Conservation (phyloP, 2,113 vertebrate species). For the Trogon melanurus region DNA sequence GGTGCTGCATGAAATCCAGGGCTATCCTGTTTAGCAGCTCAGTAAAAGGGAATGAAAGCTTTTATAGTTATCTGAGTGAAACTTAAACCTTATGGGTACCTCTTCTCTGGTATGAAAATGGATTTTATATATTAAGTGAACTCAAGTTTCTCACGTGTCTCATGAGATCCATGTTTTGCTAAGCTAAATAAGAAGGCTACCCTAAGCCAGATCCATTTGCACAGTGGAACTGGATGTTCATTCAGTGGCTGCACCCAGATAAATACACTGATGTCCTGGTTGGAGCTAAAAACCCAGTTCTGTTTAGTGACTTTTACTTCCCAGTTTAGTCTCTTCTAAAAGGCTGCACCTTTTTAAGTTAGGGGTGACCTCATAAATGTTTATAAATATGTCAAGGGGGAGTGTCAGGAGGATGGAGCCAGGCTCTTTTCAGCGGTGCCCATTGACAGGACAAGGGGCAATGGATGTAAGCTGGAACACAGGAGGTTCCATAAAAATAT, state of each 20-base stretch:
- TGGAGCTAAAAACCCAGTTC: too few relatives aligned
- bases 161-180: not conserved
- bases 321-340: too few relatives aligned
- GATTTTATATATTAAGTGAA: not conserved
- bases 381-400: too few relatives aligned
- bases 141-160: not conserved
- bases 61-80: not conserved
- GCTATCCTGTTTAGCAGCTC: not conserved
- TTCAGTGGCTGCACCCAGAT: not conserved
- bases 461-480: too few relatives aligned
- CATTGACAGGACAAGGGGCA: too few relatives aligned
- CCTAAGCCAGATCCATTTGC: not conserved
- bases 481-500: too few relatives aligned
- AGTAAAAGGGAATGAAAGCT: not conserved
- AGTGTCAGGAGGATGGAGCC: too few relatives aligned
- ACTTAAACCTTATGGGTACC: not conserved
- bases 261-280: not conserved
- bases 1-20: fast-evolving
- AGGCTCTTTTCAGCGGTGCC: too few relatives aligned
- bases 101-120: not conserved
- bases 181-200: not conserved
- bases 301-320: too few relatives aligned
- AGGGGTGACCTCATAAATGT: too few relatives aligned
- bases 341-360: too few relatives aligned
- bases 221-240: not conserved